A percentile compares a stretch with the other conserved stretches of the same genome.
phyloP scores from a whole-genome alignment of 2,113 vertebrate genomes.

The Bubo scandiacus region DNA sequence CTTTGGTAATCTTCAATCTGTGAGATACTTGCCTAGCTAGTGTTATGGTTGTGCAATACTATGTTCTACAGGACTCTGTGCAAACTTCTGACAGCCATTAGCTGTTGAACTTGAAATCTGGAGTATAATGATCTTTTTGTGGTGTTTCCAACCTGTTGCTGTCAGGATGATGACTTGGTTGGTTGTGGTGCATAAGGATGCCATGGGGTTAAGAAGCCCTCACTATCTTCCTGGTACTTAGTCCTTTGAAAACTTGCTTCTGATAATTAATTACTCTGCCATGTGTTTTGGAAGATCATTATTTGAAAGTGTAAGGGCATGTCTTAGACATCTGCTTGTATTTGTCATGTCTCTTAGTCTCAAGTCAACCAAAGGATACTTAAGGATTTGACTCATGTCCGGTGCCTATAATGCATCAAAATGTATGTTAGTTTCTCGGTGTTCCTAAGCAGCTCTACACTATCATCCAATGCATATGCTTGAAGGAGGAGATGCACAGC shows the following conservation, averaged over 20 bases:
- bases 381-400: neutral
- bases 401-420: neutral
- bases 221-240: neutral
- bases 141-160: neutral
- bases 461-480: neutral
- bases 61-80: neutral
- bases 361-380: neutral
- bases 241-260: neutral
- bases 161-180: neutral
- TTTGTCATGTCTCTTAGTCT: neutral
- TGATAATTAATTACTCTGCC: neutral
- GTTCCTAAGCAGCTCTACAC: neutral
- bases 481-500: neutral
- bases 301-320: neutral
- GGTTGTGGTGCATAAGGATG: neutral
- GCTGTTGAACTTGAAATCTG: neutral
- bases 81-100: neutral
- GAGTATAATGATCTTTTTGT: neutral
- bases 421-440: accelerated
- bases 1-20: neutral
- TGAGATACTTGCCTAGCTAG: neutral
- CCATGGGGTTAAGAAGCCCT: accelerated
- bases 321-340: neutral
- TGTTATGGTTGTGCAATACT: accelerated
- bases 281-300: neutral